These are phyloP conservation scores for Lasioglossum oenotherae DNA, from an alignment of 2,888 invertebrate species.

Conservation along the genomic window DNA sequence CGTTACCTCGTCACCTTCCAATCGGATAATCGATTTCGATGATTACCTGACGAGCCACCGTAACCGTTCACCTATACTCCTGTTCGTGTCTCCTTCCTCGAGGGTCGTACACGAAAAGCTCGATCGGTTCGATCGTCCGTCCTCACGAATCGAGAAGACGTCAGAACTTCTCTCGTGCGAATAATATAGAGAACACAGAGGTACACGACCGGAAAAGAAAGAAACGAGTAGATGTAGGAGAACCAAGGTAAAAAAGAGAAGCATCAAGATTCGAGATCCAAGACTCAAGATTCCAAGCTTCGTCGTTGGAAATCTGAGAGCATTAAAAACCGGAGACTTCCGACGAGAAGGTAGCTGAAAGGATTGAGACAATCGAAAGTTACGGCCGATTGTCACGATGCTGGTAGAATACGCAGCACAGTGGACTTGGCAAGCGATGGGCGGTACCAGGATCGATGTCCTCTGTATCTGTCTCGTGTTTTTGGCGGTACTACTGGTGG, in stretches of 20 bases:
- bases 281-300: not conserved
- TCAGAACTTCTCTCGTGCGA: not conserved
- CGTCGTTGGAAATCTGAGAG: too few relatives aligned
- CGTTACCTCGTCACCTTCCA: not conserved
- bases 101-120: conserved; percentile 43
- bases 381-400: conserved; percentile 67
- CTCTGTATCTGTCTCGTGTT: conserved; percentile 84
- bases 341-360: not conserved
- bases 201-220: too few relatives aligned
- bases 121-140: conserved; percentile 51
- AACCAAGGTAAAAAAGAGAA: not conserved
- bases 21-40: conserved; percentile 23
- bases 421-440: conserved; percentile 74
- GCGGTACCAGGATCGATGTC: conserved; percentile 71
- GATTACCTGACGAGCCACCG: conserved; percentile 28
- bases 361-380: not conserved
- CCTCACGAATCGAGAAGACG: conserved; percentile 57
- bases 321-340: not conserved
- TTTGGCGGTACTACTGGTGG: conserved; percentile 84
- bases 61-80: not conserved
- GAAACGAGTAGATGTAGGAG: not conserved
- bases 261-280: not conserved
- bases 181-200: not conserved
- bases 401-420: conserved; percentile 76
- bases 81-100: conserved; percentile 44